Base-by-base conservation (phyloP, 1,140 invertebrate species). In the Macrocentrus cingulum region DNA sequence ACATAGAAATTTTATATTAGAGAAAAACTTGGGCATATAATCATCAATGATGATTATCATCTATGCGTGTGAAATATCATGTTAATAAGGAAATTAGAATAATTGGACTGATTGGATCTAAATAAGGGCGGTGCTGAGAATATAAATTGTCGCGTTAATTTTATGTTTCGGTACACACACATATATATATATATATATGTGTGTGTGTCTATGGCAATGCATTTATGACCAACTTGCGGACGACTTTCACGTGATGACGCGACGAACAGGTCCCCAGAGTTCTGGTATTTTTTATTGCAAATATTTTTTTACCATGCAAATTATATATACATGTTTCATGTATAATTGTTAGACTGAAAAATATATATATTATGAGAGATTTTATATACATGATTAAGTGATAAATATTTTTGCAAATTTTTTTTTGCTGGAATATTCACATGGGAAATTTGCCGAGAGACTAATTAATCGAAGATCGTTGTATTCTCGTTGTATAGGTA, bases 221-320 rank as follows among this genome's bases (percentile, higher is more conserved):
- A 22, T 52, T 19, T 4, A 23, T 22, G 50, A 18, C 16, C 53
- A 4, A 25, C 25, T 46, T 46, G n/a, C n/a, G 25, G 29, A 11
- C 13, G 16, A 56, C 53, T 56, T 56, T 56, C 53, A 56, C 53
- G 53, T 56, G 53, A 44, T 45, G 22, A 46, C 53, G 42, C 36
- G 52, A 46, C n/a, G 22, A 52, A 56, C 53, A 56, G 53, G 53
- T 56, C 22, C 25, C 25, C 25, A 29, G 25, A 29, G 25, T 4
- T 29, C 4, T 39, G 8, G 15, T 3, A 11, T 55, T 18, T 44
- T 45, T 45, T 22, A 25, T 16, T 32, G n/a, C n/a, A 18, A 45
- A 32, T 39, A 37, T 37, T 37, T 18, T 20, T 51, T 51, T 51
- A 2, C 16, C 29, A 25, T 49, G 19, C 29, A 29, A 11, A 9